Evolutionary conservation across 2,113 vertebrate species (phyloP), one percentile per base, ranked within the genome.

Genomic region (Mandrillus leucophaeus): DNA sequence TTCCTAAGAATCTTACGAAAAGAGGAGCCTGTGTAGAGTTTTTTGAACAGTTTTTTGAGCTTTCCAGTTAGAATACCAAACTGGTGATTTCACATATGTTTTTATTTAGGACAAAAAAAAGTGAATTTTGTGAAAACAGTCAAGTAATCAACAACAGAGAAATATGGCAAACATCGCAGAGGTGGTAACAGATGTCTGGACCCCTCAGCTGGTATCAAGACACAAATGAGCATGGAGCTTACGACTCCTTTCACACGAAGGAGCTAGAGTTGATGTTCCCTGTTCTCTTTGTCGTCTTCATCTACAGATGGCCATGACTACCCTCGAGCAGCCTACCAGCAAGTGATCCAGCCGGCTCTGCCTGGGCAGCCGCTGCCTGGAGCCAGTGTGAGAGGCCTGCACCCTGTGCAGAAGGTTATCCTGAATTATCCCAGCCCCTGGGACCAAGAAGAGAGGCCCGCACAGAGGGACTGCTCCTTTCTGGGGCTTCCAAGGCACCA

Each of bases 301-400:
- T 45, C 57, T 52, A 45, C 96, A 98, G 98, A 96, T 83, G 97
- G 94, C 76, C 94, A 94, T 0, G 59, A 85, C 45, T 96, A 94
- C 78, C 95, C 95, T 86, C 76, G 16, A 79, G 85, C 84, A 70
- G 97, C 96, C 95, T 97, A 96, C 90, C 95, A 97, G 27, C 98
- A 97, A 90, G 90, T 95, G 72, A 61, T 98, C 72, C 97, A 90
- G 59, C 95, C 95, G 2, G 96, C 90, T 25, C 48, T 84, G 64
- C 95, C 70, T 5, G 89, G 86, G 25, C 97, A 97, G 84, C 95
- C 70, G 38, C 80, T 88, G 22, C 92, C 84, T 8, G 92, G 93
- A 72, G 64, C 88, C 90, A 83, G 79, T 8, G 35, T 32, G 76
- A 96, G 97, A 92, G 97, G 96, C 27, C 84, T 35, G 2, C 20